phyloP scores from a whole-genome alignment of 2,888 invertebrate species.

The Eurytoma californica region DNA sequence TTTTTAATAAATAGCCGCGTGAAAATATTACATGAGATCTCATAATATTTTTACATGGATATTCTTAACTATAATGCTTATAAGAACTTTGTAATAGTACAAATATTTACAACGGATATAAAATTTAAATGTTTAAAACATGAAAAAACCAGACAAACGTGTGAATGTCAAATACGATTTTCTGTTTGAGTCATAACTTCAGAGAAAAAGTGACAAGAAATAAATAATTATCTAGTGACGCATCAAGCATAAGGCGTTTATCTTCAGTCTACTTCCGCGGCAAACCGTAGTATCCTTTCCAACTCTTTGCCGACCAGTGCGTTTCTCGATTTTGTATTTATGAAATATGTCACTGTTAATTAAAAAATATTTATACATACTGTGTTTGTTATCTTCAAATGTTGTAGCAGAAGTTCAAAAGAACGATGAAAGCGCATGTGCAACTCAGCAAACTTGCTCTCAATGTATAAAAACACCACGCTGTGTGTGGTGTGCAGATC shows the following conservation, averaged over 20 bases:
- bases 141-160: not conserved
- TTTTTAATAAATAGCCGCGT: too few species aligned
- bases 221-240: conserved; percentile 60
- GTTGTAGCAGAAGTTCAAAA: conserved; percentile 18
- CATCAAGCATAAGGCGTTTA: conserved; percentile 58
- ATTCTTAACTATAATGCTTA: too few species aligned
- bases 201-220: conserved; percentile 44
- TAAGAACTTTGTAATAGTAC: too few species aligned
- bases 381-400: not conserved
- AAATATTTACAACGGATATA: too few species aligned
- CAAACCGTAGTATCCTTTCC: conserved; percentile 67
- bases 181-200: conserved; percentile 18
- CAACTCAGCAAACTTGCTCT: conserved; percentile 73
- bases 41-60: too few species aligned
- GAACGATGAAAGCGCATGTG: conserved; percentile 67
- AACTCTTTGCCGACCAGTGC: conserved; percentile 13
- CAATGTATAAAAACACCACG: conserved; percentile 74
- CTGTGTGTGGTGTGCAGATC: conserved; percentile 76
- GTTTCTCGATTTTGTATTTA: not conserved
- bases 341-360: conserved; percentile 16
- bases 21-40: too few species aligned
- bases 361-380: not conserved
- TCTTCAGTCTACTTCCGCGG: conserved; percentile 66
- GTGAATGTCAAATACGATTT: not conserved
- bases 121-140: not conserved